These are phyloP conservation scores for Seriola aureovittata DNA, from an alignment of 2,113 vertebrate species.

Conservation along the genomic window DNA sequence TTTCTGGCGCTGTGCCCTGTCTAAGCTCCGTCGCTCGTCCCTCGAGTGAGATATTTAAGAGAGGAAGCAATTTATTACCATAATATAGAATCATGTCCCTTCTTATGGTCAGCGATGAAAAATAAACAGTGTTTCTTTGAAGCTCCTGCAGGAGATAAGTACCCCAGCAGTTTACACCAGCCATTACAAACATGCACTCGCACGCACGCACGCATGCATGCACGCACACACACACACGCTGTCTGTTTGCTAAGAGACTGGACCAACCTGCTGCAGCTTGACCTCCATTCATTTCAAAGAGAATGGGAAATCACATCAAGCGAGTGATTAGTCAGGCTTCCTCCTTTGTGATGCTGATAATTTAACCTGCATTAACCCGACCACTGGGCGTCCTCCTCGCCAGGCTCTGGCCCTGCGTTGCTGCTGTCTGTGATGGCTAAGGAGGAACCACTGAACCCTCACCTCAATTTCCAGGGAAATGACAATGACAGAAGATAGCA, in stretches of 20 bases:
- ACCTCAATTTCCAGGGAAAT: slow-evolving; percentile 75
- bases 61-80: slow-evolving; percentile 62
- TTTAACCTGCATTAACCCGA: slow-evolving; percentile 71
- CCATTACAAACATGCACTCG: slow-evolving; percentile 2
- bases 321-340: slow-evolving; percentile 52
- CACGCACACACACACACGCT: slow-evolving; percentile 4
- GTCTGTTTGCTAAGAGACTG: slow-evolving; percentile 31
- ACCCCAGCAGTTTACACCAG: neutral
- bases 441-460: slow-evolving; percentile 64
- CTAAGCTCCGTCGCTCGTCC: slow-evolving; percentile 25
- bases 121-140: slow-evolving; percentile 50
- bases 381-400: slow-evolving; percentile 5
- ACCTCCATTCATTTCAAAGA: slow-evolving; percentile 53
- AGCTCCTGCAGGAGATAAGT: slow-evolving; percentile 39
- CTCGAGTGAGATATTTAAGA: slow-evolving; percentile 61
- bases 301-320: slow-evolving; percentile 44
- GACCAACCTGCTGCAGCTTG: slow-evolving; percentile 36
- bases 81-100: slow-evolving; percentile 71
- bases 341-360: slow-evolving; percentile 46
- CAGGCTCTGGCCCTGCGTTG: slow-evolving; percentile 7
- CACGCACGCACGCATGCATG: neutral
- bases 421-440: slow-evolving; percentile 41
- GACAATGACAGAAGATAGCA: slow-evolving; percentile 71
- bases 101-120: slow-evolving; percentile 65
- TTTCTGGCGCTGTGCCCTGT: slow-evolving; percentile 20